Percentiles rank a stretch among this genome's conserved stretches.
phyloP scores from a whole-genome alignment of 2,113 vertebrate genomes.

The Platycercus adscitus region DNA sequence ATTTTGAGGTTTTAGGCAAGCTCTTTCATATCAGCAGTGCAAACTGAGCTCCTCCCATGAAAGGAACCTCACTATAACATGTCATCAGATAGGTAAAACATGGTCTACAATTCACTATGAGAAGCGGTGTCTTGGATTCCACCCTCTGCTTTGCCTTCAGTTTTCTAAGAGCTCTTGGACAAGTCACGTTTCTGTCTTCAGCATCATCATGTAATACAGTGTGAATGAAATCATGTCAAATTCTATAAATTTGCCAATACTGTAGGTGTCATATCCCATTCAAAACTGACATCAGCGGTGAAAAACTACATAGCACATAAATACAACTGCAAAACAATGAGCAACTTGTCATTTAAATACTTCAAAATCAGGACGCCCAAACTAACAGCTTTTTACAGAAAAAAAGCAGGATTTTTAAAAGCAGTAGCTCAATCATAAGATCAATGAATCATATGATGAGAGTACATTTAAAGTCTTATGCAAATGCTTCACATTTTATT shows the following conservation, averaged over 20 bases:
- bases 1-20: background rate
- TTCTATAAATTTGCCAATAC: background rate
- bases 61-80: background rate
- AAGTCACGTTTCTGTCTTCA: background rate
- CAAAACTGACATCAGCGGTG: background rate
- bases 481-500: slow-evolving; percentile 22
- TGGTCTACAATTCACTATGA: background rate
- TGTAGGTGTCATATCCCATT: background rate
- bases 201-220: background rate
- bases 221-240: background rate
- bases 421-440: slow-evolving; percentile 53
- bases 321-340: slow-evolving; percentile 43
- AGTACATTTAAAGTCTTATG: slow-evolving; percentile 10
- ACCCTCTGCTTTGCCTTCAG: background rate
- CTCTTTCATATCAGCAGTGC: background rate
- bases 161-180: background rate
- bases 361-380: slow-evolving; percentile 2
- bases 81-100: background rate
- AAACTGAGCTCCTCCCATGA: background rate
- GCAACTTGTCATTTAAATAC: slow-evolving; percentile 23
- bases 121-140: background rate
- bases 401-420: slow-evolving; percentile 40
- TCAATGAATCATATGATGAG: slow-evolving; percentile 55
- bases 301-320: slow-evolving; percentile 19
- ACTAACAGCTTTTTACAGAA: slow-evolving; percentile 8